Conservation (phyloP, 2,888 invertebrate genomes). For the Drosophila robusta region DNA sequence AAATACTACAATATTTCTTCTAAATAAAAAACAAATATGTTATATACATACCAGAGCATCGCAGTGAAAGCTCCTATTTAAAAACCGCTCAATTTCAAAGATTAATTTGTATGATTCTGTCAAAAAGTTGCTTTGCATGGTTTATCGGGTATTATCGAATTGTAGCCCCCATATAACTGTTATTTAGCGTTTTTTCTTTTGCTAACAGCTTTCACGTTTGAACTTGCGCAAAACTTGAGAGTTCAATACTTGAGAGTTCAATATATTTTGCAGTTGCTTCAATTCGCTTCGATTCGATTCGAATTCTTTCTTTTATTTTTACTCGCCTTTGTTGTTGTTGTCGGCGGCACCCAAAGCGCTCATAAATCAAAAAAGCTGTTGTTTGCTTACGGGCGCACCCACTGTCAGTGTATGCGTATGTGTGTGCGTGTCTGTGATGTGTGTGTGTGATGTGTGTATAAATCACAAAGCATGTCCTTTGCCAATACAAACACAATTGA, state of each 20-base stretch:
- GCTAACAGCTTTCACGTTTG: slow-evolving; percentile 49
- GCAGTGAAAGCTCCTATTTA: no score
- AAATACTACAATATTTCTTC: no score
- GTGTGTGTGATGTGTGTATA: slow-evolving; percentile 74
- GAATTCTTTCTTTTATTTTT: slow-evolving; percentile 24
- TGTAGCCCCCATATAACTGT: no score
- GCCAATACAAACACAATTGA: slow-evolving; percentile 78
- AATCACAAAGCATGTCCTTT: slow-evolving; percentile 81
- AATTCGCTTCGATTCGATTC: slow-evolving; percentile 26
- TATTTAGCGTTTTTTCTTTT: slow-evolving; percentile 1
- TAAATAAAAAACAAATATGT: no score
- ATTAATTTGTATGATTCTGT: background rate
- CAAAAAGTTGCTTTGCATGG: background rate
- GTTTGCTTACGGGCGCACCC: slow-evolving; percentile 67
- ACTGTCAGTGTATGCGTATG: slow-evolving; percentile 32
- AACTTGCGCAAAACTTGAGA: slow-evolving; percentile 61
- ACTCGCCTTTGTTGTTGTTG: slow-evolving; percentile 16
- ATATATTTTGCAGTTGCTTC: slow-evolving; percentile 57
- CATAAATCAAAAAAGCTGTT: slow-evolving; percentile 79
- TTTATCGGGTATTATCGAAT: background rate
- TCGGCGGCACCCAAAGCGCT: slow-evolving; percentile 72
- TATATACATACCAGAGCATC: no score
- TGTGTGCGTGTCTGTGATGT: slow-evolving; percentile 46
- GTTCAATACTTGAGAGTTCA: slow-evolving; percentile 64
- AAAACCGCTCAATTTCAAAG: background rate